Conservation (phyloP, 1,140 invertebrate genomes). For the Aphis gossypii region DNA sequence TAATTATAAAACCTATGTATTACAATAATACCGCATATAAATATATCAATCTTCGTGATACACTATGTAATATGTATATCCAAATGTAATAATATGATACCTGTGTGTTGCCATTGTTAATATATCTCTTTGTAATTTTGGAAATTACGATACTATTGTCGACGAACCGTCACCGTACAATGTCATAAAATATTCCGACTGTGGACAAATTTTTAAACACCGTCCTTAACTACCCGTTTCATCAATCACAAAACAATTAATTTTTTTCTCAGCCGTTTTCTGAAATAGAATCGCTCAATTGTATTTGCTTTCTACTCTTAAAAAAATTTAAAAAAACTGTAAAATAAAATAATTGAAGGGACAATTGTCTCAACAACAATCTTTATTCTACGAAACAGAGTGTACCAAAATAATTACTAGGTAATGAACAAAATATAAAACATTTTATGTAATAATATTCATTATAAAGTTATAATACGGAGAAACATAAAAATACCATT, state of each 20-base stretch:
- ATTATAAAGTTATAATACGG: too few species aligned
- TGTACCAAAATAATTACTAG: too few species aligned
- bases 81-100: too few species aligned
- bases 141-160: neutral
- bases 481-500: too few species aligned
- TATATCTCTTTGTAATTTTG: neutral
- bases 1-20: too few species aligned
- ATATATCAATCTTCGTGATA: too few species aligned
- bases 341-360: neutral
- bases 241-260: neutral
- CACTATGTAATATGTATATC: too few species aligned
- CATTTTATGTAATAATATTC: too few species aligned
- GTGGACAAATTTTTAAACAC: neutral
- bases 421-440: too few species aligned
- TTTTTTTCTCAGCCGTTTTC: too few species aligned
- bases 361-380: neutral
- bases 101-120: too few species aligned
- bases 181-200: neutral
- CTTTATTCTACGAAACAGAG: neutral
- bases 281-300: neutral
- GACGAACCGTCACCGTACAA: neutral
- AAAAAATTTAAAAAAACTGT: neutral
- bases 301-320: neutral
- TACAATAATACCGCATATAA: too few species aligned
- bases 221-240: neutral